phyloP scores from a whole-genome alignment of 2,113 vertebrate genomes.

The Epinephelus fuscoguttatus region DNA sequence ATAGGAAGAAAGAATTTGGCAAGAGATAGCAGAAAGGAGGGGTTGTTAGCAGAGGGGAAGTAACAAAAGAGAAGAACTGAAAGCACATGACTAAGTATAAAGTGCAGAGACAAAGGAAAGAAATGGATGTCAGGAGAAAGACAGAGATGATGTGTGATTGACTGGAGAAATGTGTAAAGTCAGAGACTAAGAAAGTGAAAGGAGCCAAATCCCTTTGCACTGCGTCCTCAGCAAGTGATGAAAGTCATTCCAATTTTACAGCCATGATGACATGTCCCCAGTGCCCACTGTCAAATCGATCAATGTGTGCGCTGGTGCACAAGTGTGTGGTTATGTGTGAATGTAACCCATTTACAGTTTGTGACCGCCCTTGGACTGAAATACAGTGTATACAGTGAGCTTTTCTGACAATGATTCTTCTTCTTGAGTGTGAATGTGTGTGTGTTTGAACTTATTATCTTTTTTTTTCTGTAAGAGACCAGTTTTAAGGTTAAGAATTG shows the following conservation, averaged over 20 bases:
- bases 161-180: constrained; percentile 5
- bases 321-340: constrained; percentile 36
- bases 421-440: not conserved
- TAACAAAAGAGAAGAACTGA: not conserved
- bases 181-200: not conserved
- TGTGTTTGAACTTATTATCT: not conserved
- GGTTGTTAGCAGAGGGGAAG: not conserved
- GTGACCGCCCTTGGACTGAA: constrained; percentile 32
- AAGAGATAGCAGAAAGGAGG: not conserved
- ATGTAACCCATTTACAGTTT: constrained; percentile 30
- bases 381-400: not conserved
- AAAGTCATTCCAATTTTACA: constrained; percentile 64
- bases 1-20: not conserved
- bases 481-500: not conserved
- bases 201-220: constrained; percentile 19
- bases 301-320: not conserved
- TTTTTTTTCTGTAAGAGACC: not conserved
- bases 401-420: not conserved
- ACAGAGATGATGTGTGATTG: not conserved
- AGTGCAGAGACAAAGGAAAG: not conserved
- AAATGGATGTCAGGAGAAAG: not conserved
- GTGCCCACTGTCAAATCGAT: constrained; percentile 51
- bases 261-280: constrained; percentile 54
- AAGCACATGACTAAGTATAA: not conserved
- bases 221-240: constrained; percentile 47